Conservation (phyloP, 2,888 invertebrate genomes). For the Drosophila mimica region DNA sequence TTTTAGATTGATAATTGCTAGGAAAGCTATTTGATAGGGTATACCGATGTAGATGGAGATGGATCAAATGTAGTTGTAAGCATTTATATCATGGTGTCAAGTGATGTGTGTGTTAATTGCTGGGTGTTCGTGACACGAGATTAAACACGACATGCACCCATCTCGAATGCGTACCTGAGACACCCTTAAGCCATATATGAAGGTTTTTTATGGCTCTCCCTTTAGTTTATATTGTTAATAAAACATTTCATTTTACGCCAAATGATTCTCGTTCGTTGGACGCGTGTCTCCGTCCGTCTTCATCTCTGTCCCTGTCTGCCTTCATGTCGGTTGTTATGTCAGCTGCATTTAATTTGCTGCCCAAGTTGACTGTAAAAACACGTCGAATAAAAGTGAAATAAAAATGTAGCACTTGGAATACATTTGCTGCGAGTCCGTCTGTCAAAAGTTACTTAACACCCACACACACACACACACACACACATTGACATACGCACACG, state of each 20-base stretch:
- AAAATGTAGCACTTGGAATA: slow-evolving; percentile 49
- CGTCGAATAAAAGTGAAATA: slow-evolving; percentile 65
- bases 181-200: slow-evolving; percentile 12
- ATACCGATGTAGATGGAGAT: not conserved
- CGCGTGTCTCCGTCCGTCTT: slow-evolving; percentile 27
- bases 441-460: slow-evolving; percentile 52
- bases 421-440: slow-evolving; percentile 46
- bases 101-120: not conserved
- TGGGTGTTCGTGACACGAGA: slow-evolving; percentile 1
- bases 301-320: not conserved
- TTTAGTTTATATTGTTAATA: slow-evolving; percentile 56
- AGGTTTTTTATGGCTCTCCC: slow-evolving; percentile 4
- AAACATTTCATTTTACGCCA: slow-evolving; percentile 75
- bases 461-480: slow-evolving; percentile 13
- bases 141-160: slow-evolving; percentile 4
- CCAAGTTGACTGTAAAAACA: slow-evolving; percentile 69
- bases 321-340: slow-evolving; percentile 31
- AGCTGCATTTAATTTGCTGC: slow-evolving; percentile 73
- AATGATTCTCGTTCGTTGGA: slow-evolving; percentile 69
- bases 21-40: not conserved
- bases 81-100: not conserved
- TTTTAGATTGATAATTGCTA: not conserved
- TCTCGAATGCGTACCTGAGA: slow-evolving; percentile 4
- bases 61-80: not conserved
- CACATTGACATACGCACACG: slow-evolving; percentile 5